Base-by-base conservation (phyloP, 2,888 invertebrate species). In the Phania funesta region DNA sequence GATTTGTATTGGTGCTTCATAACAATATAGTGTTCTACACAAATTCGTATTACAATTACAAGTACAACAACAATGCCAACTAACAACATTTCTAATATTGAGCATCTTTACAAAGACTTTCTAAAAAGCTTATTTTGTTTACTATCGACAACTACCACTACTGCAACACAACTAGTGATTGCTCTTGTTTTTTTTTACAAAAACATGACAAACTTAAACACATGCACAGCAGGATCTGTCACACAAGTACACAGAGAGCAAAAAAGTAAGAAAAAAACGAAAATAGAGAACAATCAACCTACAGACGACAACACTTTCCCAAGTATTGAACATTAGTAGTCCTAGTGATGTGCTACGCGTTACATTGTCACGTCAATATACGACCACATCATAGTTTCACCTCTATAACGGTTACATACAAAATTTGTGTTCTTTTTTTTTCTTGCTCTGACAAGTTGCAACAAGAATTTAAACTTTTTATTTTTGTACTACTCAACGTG, bases 301-400 rank as follows among this genome's bases (percentile, higher is more conserved):
- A 35, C 32, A 62, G 35, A 76, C 48, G 35, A 74, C 44, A 56
- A 56, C 52, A 81, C 29, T 74, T 70, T 68, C 60, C 54, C 29
- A 56, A 75, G 38, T 70, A 71, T 70, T 70, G 78, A 77, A 77
- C 56, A 77, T 73, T 64, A 68, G 81, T 77, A 35, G 77, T 73
- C 35, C 54, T 73, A 58, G 77, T 82, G 56, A 74, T 78, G 82
- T 65, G 54, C 75, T 75, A 83, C 82, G 83, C 82, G 82, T 70
- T 75, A 80, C 76, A 78, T 68, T 80, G 62, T 80, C 77, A 80
- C 75, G 64, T 80, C 73, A 82, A 78, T 74, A n/a, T n/a, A 81
- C 52, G 41, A 46, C 1, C 20, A 68, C 52, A 68, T 46, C 9
- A 22, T 52, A 35, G 32, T 18, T 26, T 29, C 13, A 22, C 9